Conservation (phyloP, 2,113 vertebrate species). For the Microtus oregoni region DNA sequence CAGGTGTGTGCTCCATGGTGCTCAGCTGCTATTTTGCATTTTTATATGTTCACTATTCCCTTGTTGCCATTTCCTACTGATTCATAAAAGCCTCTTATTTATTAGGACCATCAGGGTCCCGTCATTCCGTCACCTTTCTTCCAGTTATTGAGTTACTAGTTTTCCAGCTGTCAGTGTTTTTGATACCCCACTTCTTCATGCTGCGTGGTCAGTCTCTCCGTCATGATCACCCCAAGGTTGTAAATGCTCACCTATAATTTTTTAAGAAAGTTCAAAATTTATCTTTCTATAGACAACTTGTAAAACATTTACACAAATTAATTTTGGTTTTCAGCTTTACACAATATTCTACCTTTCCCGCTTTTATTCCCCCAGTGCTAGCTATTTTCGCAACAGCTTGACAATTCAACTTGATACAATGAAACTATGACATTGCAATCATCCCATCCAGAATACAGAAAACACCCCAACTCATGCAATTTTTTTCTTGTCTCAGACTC, state of each 20-base stretch:
- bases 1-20: background rate
- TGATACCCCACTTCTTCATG: background rate
- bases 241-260: conserved; percentile 11
- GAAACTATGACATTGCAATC: background rate
- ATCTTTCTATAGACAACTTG: conserved; percentile 18
- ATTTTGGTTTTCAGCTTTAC: background rate
- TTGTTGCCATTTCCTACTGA: conserved; percentile 1
- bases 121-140: background rate
- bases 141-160: background rate
- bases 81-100: background rate
- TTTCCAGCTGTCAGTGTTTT: background rate
- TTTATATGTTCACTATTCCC: background rate
- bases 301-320: background rate
- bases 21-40: background rate
- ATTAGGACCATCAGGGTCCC: background rate
- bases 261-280: conserved; percentile 36
- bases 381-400: background rate
- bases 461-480: background rate
- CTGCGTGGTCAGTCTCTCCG: background rate
- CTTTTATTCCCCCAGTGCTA: background rate
- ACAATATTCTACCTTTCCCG: background rate
- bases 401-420: background rate
- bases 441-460: background rate
- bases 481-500: background rate
- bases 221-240: background rate